Base-by-base conservation (phyloP, 2,888 invertebrate genomes). In the Tenthredo notha region DNA sequence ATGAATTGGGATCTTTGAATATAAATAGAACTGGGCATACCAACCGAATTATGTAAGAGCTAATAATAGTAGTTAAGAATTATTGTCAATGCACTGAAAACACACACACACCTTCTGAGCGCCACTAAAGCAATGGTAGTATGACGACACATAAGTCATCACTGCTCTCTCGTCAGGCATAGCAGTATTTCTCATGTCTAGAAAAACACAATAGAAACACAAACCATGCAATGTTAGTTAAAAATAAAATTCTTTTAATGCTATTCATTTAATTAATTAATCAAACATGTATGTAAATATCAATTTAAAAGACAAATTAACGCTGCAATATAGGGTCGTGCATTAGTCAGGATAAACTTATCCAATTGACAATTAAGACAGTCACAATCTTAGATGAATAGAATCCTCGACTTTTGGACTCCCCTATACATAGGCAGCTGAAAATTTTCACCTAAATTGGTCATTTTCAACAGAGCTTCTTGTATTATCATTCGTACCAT, bases 91-190 rank as follows among this genome's bases (percentile, higher is more conserved):
- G 29, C 65, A 50, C 9, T 80, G 61, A 86, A 85, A 85, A 86
- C 21, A 70, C 75, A 86, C 89, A 93, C 93, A 92, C 92, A 99
- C 99, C 99, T 99, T 99, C 96, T 99, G 98, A 93, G 98, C 98
- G 94, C 99, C 99, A 94, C 99, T 98, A 96, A 99, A 99, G 95
- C 99, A 98, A 96, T 99, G 99, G 96, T 99, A 99, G 96, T 99
- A 99, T 91, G 99, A 99, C 88, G 99, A 99, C 92, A 99, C 99
- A 95, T 99, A 99, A 92, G 99, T 99, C 99, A 99, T 99, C 94
- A 99, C 99, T 91, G 99, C 99, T 93, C 99, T 96, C 96, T 99
- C 99, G 95, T 99, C 99, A 92, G 99, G 99, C 97, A 98, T 98
- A 94, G 98, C 98, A 92, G 98, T 98, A 95, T 98, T 98, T 95